Percentiles rank a stretch among this genome's conserved stretches.
Evolutionary conservation across 37 sponge, comb jelly and placozoan genomes (phyloP).

Genomic region (Theonella swinhoei): DNA sequence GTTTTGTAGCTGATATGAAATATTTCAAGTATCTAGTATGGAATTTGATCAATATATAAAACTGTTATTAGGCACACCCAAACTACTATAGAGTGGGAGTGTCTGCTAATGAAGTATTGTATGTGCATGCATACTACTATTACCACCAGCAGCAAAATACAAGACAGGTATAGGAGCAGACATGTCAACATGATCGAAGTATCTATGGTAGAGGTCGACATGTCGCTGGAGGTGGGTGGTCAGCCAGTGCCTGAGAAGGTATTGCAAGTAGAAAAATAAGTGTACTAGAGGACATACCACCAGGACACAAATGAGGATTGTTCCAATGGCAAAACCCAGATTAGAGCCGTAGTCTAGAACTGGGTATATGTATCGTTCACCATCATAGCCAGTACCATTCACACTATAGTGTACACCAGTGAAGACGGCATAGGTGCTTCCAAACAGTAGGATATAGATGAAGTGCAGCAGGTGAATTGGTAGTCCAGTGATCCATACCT

Average conservation of each 20-base stretch:
- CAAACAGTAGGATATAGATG: slow-evolving; percentile 19
- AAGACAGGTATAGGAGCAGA: neutral
- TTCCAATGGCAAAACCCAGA: slow-evolving; percentile 44
- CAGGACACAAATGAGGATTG: neutral
- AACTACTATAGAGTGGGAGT: too few species aligned
- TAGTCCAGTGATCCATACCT: slow-evolving; percentile 42
- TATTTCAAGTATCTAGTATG: too few species aligned
- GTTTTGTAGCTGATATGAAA: too few species aligned
- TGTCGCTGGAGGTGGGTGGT: neutral
- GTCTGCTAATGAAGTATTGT: too few species aligned
- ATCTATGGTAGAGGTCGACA: neutral
- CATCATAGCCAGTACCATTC: slow-evolving; percentile 31
- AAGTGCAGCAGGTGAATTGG: slow-evolving; percentile 42
- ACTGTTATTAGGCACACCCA: too few species aligned
- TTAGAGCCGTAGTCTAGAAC: slow-evolving; percentile 42
- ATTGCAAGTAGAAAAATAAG: slow-evolving; percentile 1
- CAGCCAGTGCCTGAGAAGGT: neutral
- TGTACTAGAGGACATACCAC: slow-evolving; percentile 57
- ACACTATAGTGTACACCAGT: slow-evolving; percentile 53
- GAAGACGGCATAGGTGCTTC: slow-evolving; percentile 35
- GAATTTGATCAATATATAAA: too few species aligned
- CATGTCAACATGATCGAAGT: neutral
- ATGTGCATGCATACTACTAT: too few species aligned
- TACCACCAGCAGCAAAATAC: too few species aligned
- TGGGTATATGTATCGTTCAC: slow-evolving; percentile 50